These are phyloP conservation scores for Dryobotodes eremita DNA, from an alignment of 2,888 invertebrate genomes.

Conservation along the genomic window DNA sequence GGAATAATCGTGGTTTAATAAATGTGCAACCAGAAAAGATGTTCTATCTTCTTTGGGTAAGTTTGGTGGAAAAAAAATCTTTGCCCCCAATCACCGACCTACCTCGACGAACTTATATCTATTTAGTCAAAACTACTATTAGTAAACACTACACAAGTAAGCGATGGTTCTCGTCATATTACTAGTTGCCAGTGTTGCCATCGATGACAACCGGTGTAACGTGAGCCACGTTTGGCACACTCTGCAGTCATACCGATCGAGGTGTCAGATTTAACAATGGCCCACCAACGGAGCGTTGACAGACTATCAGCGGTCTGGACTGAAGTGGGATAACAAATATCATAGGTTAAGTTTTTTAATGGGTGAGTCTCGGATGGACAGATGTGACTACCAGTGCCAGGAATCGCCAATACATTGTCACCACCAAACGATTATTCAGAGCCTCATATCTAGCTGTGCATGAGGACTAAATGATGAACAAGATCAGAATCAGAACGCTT, in stretches of 20 bases:
- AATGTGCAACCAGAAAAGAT: neutral
- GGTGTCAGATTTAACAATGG: conserved; percentile 50
- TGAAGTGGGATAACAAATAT: neutral
- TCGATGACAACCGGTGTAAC: conserved; percentile 16
- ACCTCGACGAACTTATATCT: neutral
- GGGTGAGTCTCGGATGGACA: neutral
- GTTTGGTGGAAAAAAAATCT: neutral
- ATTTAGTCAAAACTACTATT: neutral
- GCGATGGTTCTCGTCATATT: neutral
- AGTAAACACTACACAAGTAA: neutral
- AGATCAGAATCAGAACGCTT: neutral
- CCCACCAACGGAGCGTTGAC: conserved; percentile 35
- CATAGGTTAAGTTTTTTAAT: neutral
- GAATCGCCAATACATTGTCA: neutral
- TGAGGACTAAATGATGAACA: neutral
- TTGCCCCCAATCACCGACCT: neutral
- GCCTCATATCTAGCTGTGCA: neutral
- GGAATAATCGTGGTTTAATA: neutral
- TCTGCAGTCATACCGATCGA: conserved; percentile 1
- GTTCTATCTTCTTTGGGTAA: neutral
- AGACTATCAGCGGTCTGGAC: conserved; percentile 7
- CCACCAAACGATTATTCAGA: neutral
- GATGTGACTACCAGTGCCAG: neutral
- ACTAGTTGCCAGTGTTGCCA: conserved; percentile 14
- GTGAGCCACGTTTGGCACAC: conserved; percentile 24